Base-by-base conservation (phyloP, 2,888 invertebrate species). In the Xanthia togata region DNA sequence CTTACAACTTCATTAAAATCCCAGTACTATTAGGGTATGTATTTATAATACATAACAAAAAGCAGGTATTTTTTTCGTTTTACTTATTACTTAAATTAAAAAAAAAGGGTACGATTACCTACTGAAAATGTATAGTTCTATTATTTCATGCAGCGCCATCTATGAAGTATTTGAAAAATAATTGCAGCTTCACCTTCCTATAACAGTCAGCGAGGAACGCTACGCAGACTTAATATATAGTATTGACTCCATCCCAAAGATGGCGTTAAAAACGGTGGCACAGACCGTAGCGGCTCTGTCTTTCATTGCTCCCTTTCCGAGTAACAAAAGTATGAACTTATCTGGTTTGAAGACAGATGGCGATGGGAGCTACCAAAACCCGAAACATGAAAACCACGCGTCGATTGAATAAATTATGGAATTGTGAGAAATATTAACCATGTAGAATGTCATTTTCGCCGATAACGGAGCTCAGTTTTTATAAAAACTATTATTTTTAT, bases 91-190 rank as follows among this genome's bases (percentile, higher is more conserved):
- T 2, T 14, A 4, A 17, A 6, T 20, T 50, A 50, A 0, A 23
- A 8, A 55, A 20, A 26, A 44, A 31, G 20, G 9, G 3, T 31
- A 17, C 2, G 12, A 11, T 17, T 26, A n/a, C n/a, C n/a, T n/a
- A 4, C 26, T 9, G 6, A 17, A 31, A 53, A 35, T 8, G 23
- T 6, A n/a, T 8, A 9, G 26, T 26, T 4, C 8, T 23, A n/a
- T 11, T 20, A 1, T 38, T 53, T 26, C 5, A 62, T 4, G n/a
- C 62, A 80, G 44, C 77, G 81, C 73, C 81, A 77, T 80, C 77
- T 77, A 44, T 77, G 38, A 31, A 11, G 31, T 9, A 20, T 14
- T 31, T 6, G 1, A 31, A 20, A 59, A 47, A 76, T 11, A 35
- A 20, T 20, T 47, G 8, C 12, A n/a, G 26, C 2, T 2, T 38